Evolutionary conservation across 2,113 vertebrate species (phyloP).

Genomic region (Crotalus helleri): DNA sequence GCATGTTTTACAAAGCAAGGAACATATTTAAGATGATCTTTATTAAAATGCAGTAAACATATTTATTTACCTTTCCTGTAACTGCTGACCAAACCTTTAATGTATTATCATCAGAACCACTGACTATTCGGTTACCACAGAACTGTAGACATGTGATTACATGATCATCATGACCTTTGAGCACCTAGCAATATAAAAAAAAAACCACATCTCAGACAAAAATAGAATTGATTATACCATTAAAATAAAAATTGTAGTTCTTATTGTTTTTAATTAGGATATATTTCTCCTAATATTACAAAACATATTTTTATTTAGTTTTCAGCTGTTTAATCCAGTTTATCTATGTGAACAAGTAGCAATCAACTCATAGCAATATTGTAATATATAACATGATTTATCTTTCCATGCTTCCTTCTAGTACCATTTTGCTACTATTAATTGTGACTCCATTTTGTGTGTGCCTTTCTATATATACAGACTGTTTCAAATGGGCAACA

Average conservation of each 20-base stretch:
- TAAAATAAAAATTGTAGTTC: conserved; percentile 35
- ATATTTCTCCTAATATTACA: conserved; percentile 26
- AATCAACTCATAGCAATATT: background rate
- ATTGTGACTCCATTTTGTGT: background rate
- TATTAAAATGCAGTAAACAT: background rate
- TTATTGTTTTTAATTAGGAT: conserved; percentile 35
- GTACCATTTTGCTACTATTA: background rate
- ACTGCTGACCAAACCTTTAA: conserved; percentile 98
- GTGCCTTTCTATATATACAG: background rate
- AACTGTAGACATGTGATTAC: conserved; percentile 99
- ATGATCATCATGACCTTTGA: conserved; percentile 98
- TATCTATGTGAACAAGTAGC: background rate
- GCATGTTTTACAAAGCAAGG: background rate
- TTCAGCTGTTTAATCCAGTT: background rate
- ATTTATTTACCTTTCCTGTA: conserved; percentile 87
- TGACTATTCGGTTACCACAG: conserved; percentile 96
- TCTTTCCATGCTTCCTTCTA: background rate
- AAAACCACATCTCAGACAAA: background rate
- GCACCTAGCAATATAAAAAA: conserved; percentile 76
- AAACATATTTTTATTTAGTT: background rate
- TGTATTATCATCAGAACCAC: conserved; percentile 98
- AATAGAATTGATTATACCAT: conserved; percentile 30
- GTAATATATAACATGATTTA: background rate
- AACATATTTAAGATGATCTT: background rate
- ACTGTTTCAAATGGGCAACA: background rate